Base-by-base conservation (phyloP, 1,140 invertebrate genomes). In the Papilio machaon region DNA sequence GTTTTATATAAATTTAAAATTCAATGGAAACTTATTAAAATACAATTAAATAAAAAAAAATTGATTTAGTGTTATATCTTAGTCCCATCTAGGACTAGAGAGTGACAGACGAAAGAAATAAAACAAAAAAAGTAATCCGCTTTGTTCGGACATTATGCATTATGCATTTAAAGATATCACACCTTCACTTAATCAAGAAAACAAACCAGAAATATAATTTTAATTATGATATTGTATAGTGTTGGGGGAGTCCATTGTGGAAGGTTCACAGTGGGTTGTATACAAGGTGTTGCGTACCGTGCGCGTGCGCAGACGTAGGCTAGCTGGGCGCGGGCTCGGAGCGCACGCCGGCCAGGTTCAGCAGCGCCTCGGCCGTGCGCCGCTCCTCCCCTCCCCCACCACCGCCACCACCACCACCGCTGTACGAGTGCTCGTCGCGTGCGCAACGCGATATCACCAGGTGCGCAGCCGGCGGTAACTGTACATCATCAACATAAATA, bases 381-480 rank as follows among this genome's bases (percentile, higher is more conserved):
- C 92, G 87, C 89, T 94, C 92, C 84, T 92, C 92, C 83, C 92
- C 87, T 85, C 90, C 87, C 85, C 90, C 91, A 83, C 89, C 23
- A 30, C 23, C 23, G 2, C 23, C 23, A 30, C 23, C 23, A 30
- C 92, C 87, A 85, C 90, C 87, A 85, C 90, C 91, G 83, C 89
- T 91, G 88, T 94, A 94, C 83, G 92, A 93, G 89, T 94, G 92
- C 87, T 94, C 92, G 88, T 94, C 92, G 86, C 92, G 91, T 19
- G 92, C 89, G 82, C 91, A 93, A 0, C 92, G 90, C 5, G 92
- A 93, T 85, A 94, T 94, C 85, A 94, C 91, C 79, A 93, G 88
- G 86, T 91, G 89, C 46, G 92, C 91, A 13, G 90, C 91, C 5
- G 92, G 91, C 19, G 92, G 91, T 74, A 94, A 60, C 91, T 93